Conservation (phyloP, 30 jellyfish, hydroid and myxozoan species). For the Sanderia malayensis region DNA sequence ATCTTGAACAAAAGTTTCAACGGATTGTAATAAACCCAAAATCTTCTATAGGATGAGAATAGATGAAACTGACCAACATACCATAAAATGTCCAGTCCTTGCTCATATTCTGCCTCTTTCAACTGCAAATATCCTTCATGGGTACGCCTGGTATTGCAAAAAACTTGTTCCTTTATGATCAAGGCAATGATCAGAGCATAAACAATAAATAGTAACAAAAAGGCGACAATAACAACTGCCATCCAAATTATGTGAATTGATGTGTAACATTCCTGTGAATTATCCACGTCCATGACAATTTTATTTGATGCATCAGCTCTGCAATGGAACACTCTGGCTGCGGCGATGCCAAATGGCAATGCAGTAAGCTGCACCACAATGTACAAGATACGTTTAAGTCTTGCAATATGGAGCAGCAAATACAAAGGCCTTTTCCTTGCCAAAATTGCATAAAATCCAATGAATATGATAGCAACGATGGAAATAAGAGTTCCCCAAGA, state of each 20-base stretch:
- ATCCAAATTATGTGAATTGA: constrained; percentile 57
- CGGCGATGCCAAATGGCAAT: constrained; percentile 87
- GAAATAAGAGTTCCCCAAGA: constrained; percentile 73
- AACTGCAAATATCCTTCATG: constrained; percentile 93
- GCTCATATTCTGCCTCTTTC: constrained; percentile 96
- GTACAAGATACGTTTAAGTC: constrained; percentile 72
- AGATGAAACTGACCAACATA: constrained; percentile 86
- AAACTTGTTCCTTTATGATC: constrained; percentile 70
- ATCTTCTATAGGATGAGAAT: constrained; percentile 79
- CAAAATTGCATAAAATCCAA: constrained; percentile 60
- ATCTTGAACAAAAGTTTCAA: constrained; percentile 76
- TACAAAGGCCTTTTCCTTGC: constrained; percentile 71
- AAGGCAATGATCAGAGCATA: constrained; percentile 64
- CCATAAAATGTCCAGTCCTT: constrained; percentile 89
- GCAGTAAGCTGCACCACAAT: constrained; percentile 67
- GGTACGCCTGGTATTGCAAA: constrained; percentile 48
- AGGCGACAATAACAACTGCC: constrained; percentile 58
- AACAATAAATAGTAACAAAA: constrained; percentile 41
- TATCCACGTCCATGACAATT: constrained; percentile 84
- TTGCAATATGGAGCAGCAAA: constrained; percentile 74
- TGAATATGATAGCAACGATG: constrained; percentile 47
- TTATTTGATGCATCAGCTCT: constrained; percentile 24
- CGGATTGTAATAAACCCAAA: constrained; percentile 90
- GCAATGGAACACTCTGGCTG: constrained; percentile 92
- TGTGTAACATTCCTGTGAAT: constrained; percentile 59